Conservation (phyloP, 2,113 vertebrate species). For the Chloebia gouldiae region DNA sequence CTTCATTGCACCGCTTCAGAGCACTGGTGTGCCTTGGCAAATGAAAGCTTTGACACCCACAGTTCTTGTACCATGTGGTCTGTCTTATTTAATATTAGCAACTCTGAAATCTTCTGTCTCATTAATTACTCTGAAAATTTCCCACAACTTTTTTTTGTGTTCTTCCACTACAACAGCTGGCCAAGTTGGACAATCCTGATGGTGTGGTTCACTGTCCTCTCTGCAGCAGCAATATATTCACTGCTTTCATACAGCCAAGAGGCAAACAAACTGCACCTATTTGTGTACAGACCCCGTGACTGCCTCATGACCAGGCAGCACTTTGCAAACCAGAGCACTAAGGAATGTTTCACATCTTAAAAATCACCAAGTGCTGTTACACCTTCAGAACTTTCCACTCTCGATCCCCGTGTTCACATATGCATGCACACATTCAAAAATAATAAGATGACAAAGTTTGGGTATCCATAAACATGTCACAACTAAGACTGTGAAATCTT, state of each 20-base stretch:
- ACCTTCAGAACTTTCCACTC: not conserved
- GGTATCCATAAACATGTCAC: not conserved
- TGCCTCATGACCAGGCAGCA: not conserved
- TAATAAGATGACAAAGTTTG: not conserved
- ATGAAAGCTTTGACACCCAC: not conserved
- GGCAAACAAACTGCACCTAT: accelerated
- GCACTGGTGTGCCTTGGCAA: not conserved
- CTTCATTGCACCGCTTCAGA: not conserved
- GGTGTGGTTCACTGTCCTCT: not conserved
- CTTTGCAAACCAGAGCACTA: not conserved
- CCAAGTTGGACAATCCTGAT: not conserved
- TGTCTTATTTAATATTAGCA: not conserved
- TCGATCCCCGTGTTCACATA: not conserved
- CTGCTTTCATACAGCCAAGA: accelerated
- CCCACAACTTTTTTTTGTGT: not conserved
- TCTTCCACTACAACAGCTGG: not conserved
- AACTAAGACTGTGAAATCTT: not conserved
- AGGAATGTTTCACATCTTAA: not conserved
- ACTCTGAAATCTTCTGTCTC: not conserved
- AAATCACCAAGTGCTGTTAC: not conserved
- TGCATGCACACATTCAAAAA: not conserved
- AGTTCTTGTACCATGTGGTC: not conserved
- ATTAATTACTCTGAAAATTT: not conserved
- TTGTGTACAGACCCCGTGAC: accelerated
- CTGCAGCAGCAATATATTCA: not conserved